Base-by-base conservation (phyloP, 2,888 invertebrate genomes). In the Graphium colonna region DNA sequence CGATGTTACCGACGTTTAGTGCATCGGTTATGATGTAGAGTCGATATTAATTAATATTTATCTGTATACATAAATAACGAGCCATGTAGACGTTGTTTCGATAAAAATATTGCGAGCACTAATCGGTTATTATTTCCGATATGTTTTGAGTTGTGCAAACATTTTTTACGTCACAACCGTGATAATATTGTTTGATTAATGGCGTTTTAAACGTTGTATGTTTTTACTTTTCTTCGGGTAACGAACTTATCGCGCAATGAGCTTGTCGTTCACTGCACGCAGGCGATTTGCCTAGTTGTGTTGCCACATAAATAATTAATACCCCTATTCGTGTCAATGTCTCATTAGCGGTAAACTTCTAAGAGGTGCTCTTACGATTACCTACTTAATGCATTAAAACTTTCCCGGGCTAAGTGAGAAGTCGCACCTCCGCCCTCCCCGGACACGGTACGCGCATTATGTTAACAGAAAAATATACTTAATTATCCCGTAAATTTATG, bases 371-470 rank as follows among this genome's bases (percentile, higher is more conserved):
- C 43, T 56, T 55, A 59, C 54, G 56, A 57, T 58, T 63, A 60
- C 59, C 62, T 64, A 65, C 69, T 69, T 65, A 63, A 66, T 68
- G 71, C 84, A 84, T 87, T 86, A 84, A 86, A 87, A 85, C 80
- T 85, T 86, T 76, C 62, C 50, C 58, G 57, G 57, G 52, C 61
- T 66, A 64, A 77, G 72, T 71, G 66, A 65, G 62, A 77, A 82
- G 77, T 81, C 76, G 57, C 60, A 61, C 68, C 65, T 55, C 60
- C 60, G 59, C 60, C 62, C 69, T 67, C 59, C 58, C 57, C 65
- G 68, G 71, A 82, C 80, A 82, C 56, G 79, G 73, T 66, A 77
- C 77, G 71, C 71, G 72, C 84, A 83, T 85, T 80, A 82, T 63
- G 45, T 28, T n/a, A 28, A 73, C 71, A 69, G 68, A 79, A 79